Evolutionary conservation across 1,140 invertebrate genomes (phyloP).

Genomic region (Acromyrmex echinatior): DNA sequence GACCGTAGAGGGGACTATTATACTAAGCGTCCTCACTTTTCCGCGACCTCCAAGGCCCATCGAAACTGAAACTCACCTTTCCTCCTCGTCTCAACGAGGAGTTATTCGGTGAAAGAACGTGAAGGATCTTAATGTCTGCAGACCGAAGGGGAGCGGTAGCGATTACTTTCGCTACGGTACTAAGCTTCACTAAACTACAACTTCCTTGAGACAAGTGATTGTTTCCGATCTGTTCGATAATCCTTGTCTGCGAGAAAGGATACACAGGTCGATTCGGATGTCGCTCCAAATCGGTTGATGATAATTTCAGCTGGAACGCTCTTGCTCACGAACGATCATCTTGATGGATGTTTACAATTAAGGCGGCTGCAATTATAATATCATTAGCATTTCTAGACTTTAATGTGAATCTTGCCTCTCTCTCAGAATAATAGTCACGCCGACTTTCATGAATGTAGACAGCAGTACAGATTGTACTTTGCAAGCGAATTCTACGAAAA

Average conservation of each 20-base stretch:
- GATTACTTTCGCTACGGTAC: conserved; percentile 47
- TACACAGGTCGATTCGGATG: not conserved
- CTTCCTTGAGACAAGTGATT: conserved; percentile 40
- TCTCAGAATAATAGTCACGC: conserved; percentile 28
- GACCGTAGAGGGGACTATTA: conserved; percentile 67
- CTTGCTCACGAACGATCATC: not conserved
- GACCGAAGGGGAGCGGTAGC: not conserved
- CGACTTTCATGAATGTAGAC: not conserved
- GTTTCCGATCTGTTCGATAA: conserved; percentile 49
- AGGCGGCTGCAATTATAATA: conserved; percentile 26
- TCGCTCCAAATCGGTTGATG: not conserved
- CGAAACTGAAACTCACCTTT: conserved; percentile 75
- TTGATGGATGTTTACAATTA: conserved; percentile 5
- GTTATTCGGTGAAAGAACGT: conserved; percentile 72
- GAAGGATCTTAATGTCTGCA: conserved; percentile 3
- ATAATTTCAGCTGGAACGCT: not conserved
- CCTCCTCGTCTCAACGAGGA: conserved; percentile 46
- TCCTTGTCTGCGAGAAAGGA: conserved; percentile 7
- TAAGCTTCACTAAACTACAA: not conserved
- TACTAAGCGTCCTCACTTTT: conserved; percentile 76
- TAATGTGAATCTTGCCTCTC: not conserved
- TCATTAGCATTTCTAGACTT: conserved; percentile 47
- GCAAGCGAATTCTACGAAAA: conserved; percentile 19
- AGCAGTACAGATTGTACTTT: not conserved
- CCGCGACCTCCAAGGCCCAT: conserved; percentile 77